A percentile compares a stretch with the other conserved stretches of the same genome.
phyloP scores from a whole-genome alignment of 2,888 invertebrate species.

The Chrysolina oricalcia region DNA sequence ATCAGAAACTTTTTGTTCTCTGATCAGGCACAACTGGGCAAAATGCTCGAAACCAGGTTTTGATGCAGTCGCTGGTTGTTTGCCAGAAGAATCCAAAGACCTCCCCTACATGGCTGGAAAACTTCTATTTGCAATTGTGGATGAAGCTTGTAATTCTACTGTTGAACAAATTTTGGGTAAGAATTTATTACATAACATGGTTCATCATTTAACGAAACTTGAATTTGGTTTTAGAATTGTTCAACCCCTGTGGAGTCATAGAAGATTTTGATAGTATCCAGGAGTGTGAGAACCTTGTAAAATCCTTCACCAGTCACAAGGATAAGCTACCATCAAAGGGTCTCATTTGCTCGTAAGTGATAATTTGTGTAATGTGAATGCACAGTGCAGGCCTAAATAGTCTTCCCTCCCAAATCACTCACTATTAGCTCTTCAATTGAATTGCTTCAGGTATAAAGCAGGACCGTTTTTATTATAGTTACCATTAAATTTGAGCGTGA shows the following conservation, averaged over 20 bases:
- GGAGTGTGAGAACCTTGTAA: constrained; percentile 40
- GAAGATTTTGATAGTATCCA: constrained; percentile 33
- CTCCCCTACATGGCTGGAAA: constrained; percentile 43
- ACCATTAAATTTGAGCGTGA: no score
- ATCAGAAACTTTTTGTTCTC: constrained; percentile 47
- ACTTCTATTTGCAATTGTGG: constrained; percentile 41
- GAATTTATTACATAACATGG: neutral
- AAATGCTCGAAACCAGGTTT: constrained; percentile 46
- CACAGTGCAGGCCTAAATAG: neutral
- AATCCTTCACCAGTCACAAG: constrained; percentile 36
- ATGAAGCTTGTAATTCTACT: constrained; percentile 49
- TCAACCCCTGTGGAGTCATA: constrained; percentile 49
- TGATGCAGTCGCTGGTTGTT: constrained; percentile 39
- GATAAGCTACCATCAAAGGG: constrained; percentile 46
- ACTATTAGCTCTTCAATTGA: no score
- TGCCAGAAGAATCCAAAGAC: constrained; percentile 48
- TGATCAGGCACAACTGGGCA: constrained; percentile 44
- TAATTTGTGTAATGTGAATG: neutral
- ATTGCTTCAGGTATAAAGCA: no score
- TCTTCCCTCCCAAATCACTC: no score
- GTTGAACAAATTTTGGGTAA: constrained; percentile 52
- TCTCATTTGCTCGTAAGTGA: constrained; percentile 50
- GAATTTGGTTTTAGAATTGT: constrained; percentile 45
- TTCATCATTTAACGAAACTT: neutral
- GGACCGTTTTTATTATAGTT: no score